Conservation (phyloP, 2,113 vertebrate species). For the Craseonycteris thonglongyai region DNA sequence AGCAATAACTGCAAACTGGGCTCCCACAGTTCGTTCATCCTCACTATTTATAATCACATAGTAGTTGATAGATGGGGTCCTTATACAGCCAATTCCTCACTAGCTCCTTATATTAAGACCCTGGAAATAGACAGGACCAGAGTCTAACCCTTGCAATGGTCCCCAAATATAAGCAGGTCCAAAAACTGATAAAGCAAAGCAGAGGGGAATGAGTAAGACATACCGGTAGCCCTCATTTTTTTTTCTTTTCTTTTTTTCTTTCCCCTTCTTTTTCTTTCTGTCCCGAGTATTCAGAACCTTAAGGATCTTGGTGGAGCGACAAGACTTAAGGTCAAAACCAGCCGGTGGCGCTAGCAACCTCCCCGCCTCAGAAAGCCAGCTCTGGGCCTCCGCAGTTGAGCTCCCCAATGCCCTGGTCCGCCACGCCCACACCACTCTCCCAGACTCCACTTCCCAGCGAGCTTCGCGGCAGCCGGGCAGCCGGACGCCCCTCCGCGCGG, state of each 20-base stretch:
- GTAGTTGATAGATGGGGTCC: background rate
- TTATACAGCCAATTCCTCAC: background rate
- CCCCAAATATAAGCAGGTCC: background rate
- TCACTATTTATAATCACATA: background rate
- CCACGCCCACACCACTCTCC: background rate
- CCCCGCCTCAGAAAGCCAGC: background rate
- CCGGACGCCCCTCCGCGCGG: fast-evolving
- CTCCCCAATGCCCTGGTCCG: background rate
- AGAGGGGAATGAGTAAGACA: background rate
- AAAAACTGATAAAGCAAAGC: background rate
- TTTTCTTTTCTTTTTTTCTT: background rate
- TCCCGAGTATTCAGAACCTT: background rate
- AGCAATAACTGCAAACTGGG: background rate
- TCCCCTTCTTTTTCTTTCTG: background rate
- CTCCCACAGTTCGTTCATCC: background rate
- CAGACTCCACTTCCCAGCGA: background rate
- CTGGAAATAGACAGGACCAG: background rate
- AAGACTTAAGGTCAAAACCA: background rate
- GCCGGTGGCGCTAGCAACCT: fast-evolving
- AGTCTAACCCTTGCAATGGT: background rate
- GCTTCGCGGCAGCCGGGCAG: background rate
- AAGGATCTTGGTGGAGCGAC: background rate
- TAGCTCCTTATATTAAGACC: background rate
- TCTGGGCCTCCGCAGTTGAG: background rate
- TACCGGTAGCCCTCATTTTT: fast-evolving